Conservation (phyloP, 2,888 invertebrate genomes). For the Chalcosyrphus nemorum region DNA sequence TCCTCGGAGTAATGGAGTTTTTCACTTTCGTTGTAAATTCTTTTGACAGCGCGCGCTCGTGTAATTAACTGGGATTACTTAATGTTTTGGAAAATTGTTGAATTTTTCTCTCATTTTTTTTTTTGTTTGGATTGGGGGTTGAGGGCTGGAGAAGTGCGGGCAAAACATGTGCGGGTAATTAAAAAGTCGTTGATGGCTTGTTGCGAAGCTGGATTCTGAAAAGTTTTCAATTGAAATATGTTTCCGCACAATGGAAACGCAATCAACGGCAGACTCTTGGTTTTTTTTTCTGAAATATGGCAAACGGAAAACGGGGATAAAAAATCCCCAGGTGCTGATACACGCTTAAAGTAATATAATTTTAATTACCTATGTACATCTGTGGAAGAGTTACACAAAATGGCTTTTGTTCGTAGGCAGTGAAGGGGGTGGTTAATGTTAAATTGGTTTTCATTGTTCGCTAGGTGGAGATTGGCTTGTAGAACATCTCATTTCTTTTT, state of each 20-base stretch:
- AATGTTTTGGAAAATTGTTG: constrained; percentile 71
- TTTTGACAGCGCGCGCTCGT: constrained; percentile 54
- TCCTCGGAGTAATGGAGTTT: constrained; percentile 32
- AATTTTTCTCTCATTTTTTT: constrained; percentile 37
- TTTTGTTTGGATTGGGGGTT: constrained; percentile 19
- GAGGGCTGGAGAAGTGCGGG: constrained; percentile 27
- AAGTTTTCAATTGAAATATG: constrained; percentile 45
- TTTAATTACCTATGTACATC: constrained; percentile 39
- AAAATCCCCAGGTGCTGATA: constrained; percentile 6
- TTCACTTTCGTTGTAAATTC: constrained; percentile 63
- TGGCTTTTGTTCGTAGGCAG: neutral
- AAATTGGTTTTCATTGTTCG: neutral
- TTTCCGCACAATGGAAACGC: constrained; percentile 32
- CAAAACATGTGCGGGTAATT: constrained; percentile 60
- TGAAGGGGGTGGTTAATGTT: neutral
- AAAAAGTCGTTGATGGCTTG: constrained; percentile 44
- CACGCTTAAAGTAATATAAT: constrained; percentile 25
- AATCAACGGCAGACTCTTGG: constrained; percentile 34
- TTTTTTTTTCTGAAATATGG: neutral
- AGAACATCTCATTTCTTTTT: too few species aligned
- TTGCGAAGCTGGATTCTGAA: neutral
- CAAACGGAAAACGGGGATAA: neutral
- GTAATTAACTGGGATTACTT: constrained; percentile 68
- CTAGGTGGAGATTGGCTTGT: neutral
- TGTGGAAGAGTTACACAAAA: neutral